Percentiles rank a stretch among this genome's conserved stretches.
Conservation (phyloP, 1,140 invertebrate species). For the Dinothrombium tinctorium region DNA sequence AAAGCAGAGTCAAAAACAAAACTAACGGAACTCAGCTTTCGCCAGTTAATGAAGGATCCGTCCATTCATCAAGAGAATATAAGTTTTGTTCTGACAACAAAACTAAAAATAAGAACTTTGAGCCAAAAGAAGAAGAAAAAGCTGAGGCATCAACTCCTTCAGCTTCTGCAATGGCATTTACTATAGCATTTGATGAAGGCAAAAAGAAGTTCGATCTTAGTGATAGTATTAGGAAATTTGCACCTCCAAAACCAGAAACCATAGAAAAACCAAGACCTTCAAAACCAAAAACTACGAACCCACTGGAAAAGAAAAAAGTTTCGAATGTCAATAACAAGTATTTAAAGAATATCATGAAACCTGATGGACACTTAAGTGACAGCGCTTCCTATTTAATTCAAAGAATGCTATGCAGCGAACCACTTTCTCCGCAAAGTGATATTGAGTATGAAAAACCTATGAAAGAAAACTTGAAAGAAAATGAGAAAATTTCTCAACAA, state of each 20-base stretch:
- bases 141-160: not conserved
- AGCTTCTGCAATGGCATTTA: not conserved
- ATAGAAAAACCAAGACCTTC: slow-evolving; percentile 1
- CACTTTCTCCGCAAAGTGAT: not conserved
- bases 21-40: too few relatives aligned
- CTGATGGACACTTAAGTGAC: not conserved
- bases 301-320: not conserved
- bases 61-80: too few relatives aligned
- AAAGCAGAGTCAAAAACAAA: too few relatives aligned
- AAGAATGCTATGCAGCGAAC: not conserved
- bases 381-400: not conserved
- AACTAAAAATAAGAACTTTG: too few relatives aligned
- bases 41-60: too few relatives aligned
- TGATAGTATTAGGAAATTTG: slow-evolving; percentile 4
- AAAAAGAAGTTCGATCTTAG: slow-evolving; percentile 1
- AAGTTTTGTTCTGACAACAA: too few relatives aligned
- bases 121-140: too few relatives aligned
- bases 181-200: slow-evolving; percentile 3
- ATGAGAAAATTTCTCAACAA: too few relatives aligned
- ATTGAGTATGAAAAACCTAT: too few relatives aligned
- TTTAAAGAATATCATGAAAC: not conserved
- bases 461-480: too few relatives aligned
- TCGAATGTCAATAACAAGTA: not conserved
- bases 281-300: not conserved
- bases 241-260: slow-evolving; percentile 3